These are phyloP conservation scores for Ctenopoma multispine DNA, from an alignment of 2,797 vertebrate genomes.

Conservation along the genomic window DNA sequence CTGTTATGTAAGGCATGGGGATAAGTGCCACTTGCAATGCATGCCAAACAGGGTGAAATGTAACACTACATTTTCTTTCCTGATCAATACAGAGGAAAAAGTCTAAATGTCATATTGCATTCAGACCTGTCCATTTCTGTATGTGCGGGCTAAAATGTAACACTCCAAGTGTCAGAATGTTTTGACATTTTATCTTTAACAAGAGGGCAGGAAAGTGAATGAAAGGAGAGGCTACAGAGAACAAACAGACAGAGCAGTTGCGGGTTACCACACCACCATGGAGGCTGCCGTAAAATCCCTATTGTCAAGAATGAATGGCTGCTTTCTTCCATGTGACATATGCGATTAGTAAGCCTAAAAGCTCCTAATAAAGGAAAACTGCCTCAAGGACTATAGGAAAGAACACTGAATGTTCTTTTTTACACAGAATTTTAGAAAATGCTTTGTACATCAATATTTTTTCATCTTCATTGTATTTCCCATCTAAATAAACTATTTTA, in stretches of 20 bases:
- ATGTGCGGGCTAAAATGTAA: slow-evolving; percentile 18
- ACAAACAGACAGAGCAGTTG: slow-evolving; percentile 52
- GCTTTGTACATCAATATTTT: background rate
- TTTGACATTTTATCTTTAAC: slow-evolving; percentile 27
- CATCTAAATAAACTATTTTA: background rate
- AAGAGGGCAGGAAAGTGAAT: background rate
- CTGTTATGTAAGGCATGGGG: background rate
- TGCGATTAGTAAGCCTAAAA: slow-evolving; percentile 72
- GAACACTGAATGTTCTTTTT: background rate
- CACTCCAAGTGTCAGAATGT: slow-evolving; percentile 15
- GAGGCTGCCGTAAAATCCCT: slow-evolving; percentile 72
- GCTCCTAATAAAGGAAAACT: slow-evolving; percentile 51
- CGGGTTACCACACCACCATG: slow-evolving; percentile 45
- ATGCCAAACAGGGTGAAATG: slow-evolving; percentile 33
- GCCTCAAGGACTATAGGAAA: slow-evolving; percentile 17
- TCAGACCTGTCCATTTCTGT: background rate
- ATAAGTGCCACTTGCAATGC: background rate
- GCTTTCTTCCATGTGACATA: slow-evolving; percentile 68
- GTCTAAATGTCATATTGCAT: background rate
- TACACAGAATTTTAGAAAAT: background rate
- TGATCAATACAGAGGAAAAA: slow-evolving; percentile 7
- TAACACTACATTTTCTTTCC: slow-evolving; percentile 32
- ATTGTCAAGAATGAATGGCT: slow-evolving; percentile 74
- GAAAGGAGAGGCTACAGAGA: slow-evolving; percentile 24
- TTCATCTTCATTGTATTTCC: background rate